These are phyloP conservation scores for Crypturellus undulatus DNA, from an alignment of 2,113 vertebrate genomes.

Conservation along the genomic window DNA sequence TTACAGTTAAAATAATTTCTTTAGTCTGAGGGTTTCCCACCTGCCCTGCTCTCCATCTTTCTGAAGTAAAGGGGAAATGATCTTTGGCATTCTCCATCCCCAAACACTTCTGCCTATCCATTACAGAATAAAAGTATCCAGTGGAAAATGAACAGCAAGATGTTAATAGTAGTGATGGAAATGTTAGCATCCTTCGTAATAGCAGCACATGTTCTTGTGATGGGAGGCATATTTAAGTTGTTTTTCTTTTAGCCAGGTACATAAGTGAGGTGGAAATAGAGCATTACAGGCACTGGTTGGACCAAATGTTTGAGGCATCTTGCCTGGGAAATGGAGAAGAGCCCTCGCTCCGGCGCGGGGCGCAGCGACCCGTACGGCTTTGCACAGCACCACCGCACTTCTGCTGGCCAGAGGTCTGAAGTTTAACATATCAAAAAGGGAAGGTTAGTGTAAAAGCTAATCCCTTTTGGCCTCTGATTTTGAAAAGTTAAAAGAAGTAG, in stretches of 20 bases:
- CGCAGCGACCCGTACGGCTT: accelerated
- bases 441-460: neutral
- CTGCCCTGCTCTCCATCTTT: neutral
- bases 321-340: neutral
- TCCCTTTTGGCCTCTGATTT: neutral
- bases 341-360: accelerated
- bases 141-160: neutral
- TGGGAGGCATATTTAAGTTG: neutral
- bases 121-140: neutral
- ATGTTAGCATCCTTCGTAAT: neutral
- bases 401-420: neutral
- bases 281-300: neutral
- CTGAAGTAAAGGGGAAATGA: neutral
- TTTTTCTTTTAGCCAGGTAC: neutral
- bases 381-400: neutral
- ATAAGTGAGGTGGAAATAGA: neutral
- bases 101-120: neutral
- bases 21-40: neutral
- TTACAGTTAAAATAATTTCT: neutral
- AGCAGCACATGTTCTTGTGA: neutral
- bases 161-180: neutral
- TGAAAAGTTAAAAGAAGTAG: neutral
- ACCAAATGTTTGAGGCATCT: neutral
- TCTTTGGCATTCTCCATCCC: neutral
- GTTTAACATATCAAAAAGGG: neutral